Conservation (phyloP, 2,888 invertebrate species). For the Tipula confusa region DNA sequence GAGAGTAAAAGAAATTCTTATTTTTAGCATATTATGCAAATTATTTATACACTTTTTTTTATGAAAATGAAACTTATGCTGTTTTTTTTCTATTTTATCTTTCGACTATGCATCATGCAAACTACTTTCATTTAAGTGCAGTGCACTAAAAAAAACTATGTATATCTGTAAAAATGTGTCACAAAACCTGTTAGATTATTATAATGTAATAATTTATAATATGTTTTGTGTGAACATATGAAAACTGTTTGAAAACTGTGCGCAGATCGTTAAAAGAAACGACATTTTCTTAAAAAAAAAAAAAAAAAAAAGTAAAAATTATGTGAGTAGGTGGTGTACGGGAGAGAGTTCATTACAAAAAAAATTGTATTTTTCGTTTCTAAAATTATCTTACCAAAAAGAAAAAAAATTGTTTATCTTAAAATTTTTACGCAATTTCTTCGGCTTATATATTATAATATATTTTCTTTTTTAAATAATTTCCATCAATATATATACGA, state of each 20-base stretch:
- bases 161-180: not conserved
- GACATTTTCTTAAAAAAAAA: too few relatives aligned
- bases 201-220: not conserved
- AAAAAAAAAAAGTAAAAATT: too few relatives aligned
- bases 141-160: not conserved
- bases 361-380: not conserved
- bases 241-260: too few relatives aligned
- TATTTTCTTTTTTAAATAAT: not conserved
- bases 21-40: slow-evolving; percentile 1
- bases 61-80: not conserved
- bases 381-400: not conserved
- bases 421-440: not conserved
- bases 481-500: not conserved
- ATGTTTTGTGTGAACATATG: not conserved
- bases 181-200: slow-evolving; percentile 25
- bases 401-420: not conserved
- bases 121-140: slow-evolving; percentile 17
- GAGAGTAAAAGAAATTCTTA: not conserved
- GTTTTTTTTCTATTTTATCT: not conserved
- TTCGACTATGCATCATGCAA: not conserved
- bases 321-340: not conserved
- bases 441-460: not conserved
- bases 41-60: not conserved
- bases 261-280: too few relatives aligned
- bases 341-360: not conserved